Base-by-base conservation (phyloP, 2,888 invertebrate species). In the Hirtodrosophila confusa region DNA sequence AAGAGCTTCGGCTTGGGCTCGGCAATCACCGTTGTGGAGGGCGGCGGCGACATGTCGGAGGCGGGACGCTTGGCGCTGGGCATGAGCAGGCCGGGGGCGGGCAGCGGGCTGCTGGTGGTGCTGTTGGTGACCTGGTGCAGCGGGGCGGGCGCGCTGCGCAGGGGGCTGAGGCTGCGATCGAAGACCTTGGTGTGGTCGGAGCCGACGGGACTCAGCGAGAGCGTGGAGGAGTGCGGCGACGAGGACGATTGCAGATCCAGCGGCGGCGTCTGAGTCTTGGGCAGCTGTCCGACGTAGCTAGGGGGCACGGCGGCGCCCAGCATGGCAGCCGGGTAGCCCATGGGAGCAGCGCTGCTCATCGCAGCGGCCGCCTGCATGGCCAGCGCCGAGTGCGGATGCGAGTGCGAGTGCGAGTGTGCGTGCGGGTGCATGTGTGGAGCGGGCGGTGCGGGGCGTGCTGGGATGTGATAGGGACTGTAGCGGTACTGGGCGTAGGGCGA, bases 1-100 rank as follows among this genome's bases (percentile, higher is more conserved):
- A 96, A 96, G 24, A 96, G 92, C 88, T 95, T 95, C 0, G 95
- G 95, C 80, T 93, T 93, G 39, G 93, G 85, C 65, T 90, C 90
- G 5, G 85, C 61, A 9, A 88, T 63, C 12, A 70, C 57, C 0
- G 87, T 86, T 7, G 86, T 84, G 4, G 76, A 36, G 4, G 80
- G 83, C 12, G 79, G 57, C 17, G 90, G 90, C 37, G 90, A 88
- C 75, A 83, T 78, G 37, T 80, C 78, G 10, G 80, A 79, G 10
- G 88, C 86, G 36, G 78, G 83, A 10, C 77, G 87, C 73, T 87
- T 89, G 62, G 50, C 71, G 43, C 85, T 82, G 58, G 90, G 68
- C 77, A 90, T 89, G 8, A 90, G 74, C 23, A 89, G 65, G 4
- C 89, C 80, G 1, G 79, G 72, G 4, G 86, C 75, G n/a, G 69